These are phyloP conservation scores for Phasianus colchicus DNA, from an alignment of 2,113 vertebrate species.

Conservation along the genomic window DNA sequence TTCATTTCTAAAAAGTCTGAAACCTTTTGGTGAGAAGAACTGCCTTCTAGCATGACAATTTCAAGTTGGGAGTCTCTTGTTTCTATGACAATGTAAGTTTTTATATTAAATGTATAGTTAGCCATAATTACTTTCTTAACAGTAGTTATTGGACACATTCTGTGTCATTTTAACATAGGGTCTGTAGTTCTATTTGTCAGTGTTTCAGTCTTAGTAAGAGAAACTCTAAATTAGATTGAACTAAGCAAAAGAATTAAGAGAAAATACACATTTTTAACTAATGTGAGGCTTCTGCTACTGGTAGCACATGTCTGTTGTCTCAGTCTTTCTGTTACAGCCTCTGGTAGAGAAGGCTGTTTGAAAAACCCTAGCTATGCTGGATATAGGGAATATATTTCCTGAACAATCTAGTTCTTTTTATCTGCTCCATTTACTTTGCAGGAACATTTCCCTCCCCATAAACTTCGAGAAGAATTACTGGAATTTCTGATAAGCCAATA, in stretches of 20 bases:
- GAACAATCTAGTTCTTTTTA: slow-evolving; percentile 11
- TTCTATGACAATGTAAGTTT: slow-evolving; percentile 12
- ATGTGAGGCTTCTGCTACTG: neutral
- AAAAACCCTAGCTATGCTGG: neutral
- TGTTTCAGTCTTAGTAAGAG: neutral
- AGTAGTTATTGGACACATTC: neutral
- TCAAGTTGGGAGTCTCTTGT: neutral
- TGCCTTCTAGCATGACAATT: neutral
- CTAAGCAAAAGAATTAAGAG: neutral
- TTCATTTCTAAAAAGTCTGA: neutral
- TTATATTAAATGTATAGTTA: neutral
- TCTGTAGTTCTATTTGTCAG: neutral
- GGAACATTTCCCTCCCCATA: neutral
- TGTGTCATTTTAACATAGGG: neutral
- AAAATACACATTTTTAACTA: neutral
- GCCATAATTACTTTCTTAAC: neutral
- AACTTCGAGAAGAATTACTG: slow-evolving; percentile 50
- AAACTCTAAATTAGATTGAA: neutral
- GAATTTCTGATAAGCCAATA: slow-evolving; percentile 47
- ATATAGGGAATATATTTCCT: neutral
- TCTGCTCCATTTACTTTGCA: slow-evolving; percentile 24
- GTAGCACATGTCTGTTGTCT: neutral
- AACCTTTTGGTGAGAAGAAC: neutral
- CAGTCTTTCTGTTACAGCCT: neutral
- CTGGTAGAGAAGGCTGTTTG: neutral